Conservation (phyloP, 2,113 vertebrate genomes). For the Atlantisia rogersi region DNA sequence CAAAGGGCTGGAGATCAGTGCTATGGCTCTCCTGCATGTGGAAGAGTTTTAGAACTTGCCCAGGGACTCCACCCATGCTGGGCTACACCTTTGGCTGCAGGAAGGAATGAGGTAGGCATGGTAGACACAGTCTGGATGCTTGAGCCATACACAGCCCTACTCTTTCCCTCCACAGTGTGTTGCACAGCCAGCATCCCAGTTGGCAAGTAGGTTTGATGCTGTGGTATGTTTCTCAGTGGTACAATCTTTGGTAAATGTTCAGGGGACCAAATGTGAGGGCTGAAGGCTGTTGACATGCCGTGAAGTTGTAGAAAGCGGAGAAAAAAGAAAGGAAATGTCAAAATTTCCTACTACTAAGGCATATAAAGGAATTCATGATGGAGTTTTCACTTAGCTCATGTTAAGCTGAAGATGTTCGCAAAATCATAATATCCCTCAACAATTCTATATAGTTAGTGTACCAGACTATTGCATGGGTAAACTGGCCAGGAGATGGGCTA, state of each 20-base stretch:
- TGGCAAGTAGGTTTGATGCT: not conserved
- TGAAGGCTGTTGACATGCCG: not conserved
- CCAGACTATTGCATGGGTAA: not conserved
- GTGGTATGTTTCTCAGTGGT: not conserved
- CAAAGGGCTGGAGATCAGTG: not conserved
- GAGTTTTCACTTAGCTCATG: not conserved
- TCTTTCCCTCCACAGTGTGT: fast-evolving
- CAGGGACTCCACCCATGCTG: not conserved
- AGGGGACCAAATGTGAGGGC: fast-evolving
- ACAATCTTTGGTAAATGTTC: not conserved
- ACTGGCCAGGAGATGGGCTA: not conserved
- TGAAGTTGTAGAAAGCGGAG: not conserved
- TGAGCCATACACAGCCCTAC: fast-evolving
- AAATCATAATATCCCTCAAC: not conserved
- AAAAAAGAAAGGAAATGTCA: not conserved
- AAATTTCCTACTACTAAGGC: not conserved
- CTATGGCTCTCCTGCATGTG: not conserved
- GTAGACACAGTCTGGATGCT: not conserved
- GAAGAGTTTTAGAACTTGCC: not conserved
- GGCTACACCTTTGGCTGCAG: not conserved
- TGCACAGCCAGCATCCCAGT: fast-evolving
- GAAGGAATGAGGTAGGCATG: not conserved
- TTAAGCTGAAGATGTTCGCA: not conserved
- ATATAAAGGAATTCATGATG: not conserved
- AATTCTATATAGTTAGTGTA: not conserved